Base-by-base conservation (phyloP, 2,888 invertebrate species). In the Toxonevra muliebris region DNA sequence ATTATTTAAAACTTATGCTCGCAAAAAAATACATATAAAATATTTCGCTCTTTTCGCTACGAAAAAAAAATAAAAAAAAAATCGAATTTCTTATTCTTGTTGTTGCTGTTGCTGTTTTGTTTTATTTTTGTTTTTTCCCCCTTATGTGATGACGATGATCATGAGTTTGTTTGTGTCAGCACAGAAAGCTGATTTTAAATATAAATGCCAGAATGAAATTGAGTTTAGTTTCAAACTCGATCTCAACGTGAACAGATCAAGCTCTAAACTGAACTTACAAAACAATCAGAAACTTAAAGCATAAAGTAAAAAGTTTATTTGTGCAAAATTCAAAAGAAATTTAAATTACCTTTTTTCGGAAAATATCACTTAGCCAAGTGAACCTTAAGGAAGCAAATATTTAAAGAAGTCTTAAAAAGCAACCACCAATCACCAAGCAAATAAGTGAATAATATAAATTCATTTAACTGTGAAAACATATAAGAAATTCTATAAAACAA, bases 151-250 rank as follows among this genome's bases (percentile, higher is more conserved):
- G 30, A 30, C 30, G 30, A 30, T 30, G 2, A 30, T 4, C 7
- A 7, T 7, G 3, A 30, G 30, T 30, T 30, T 30, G 30, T 30
- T 30, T 30, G 30, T 30, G 2, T 30, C 63, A 48, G 40, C n/a
- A 42, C 19, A 15, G 59, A 52, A 58, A 59, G 65, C 10, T 10
- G 19, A 43, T 69, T 76, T 79, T 81, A 81, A 80, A 81, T 80
- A 80, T 76, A 76, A 77, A 80, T 75, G 73, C 58, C 65, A 45
- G 60, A 68, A 19, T 60, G 40, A n/a, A 59, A 57, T 54, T 62
- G 71, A 74, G 71, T 72, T 79, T 78, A 81, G 81, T 81, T 76
- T 75, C 66, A 74, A 72, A 74, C 72, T 72, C 70, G 72, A 73
- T 74, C 76, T 66, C 71, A 71, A 70, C 65, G 69, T 65, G 41